These are phyloP conservation scores for Austrofundulus limnaeus DNA, from an alignment of 2,113 vertebrate genomes.

Conservation along the genomic window DNA sequence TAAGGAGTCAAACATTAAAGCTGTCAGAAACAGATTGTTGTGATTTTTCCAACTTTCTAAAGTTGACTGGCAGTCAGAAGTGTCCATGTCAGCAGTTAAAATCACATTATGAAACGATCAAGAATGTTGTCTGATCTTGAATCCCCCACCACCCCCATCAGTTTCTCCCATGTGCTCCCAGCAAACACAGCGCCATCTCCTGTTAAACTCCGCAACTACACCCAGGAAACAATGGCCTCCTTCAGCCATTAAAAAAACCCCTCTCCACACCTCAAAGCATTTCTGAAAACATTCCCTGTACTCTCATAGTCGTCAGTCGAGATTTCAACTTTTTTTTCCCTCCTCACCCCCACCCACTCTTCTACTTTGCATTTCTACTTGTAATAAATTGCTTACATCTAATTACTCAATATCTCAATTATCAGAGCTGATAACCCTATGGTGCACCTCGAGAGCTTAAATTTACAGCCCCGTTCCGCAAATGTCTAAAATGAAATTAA, in stretches of 20 bases:
- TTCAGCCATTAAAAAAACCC: not conserved
- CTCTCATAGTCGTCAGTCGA: slow-evolving; percentile 20
- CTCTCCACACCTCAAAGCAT: not conserved
- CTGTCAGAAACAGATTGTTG: not conserved
- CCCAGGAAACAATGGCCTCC: slow-evolving; percentile 21
- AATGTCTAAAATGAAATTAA: slow-evolving; percentile 78
- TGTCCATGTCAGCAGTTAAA: slow-evolving; percentile 23
- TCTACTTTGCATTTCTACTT: slow-evolving; percentile 52
- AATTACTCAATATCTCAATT: slow-evolving; percentile 74
- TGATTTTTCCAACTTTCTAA: not conserved
- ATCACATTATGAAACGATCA: slow-evolving; percentile 31
- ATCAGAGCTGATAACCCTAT: slow-evolving; percentile 59
- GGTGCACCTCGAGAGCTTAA: slow-evolving; percentile 53
- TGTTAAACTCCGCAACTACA: slow-evolving; percentile 51
- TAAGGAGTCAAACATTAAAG: slow-evolving; percentile 3
- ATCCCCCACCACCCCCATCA: slow-evolving; percentile 14
- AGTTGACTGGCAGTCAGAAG: not conserved
- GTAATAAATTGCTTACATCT: slow-evolving; percentile 64
- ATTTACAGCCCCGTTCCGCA: slow-evolving; percentile 73
- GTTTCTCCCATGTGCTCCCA: slow-evolving; percentile 32
- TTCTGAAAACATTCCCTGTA: slow-evolving; percentile 16
- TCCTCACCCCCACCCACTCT: not conserved
- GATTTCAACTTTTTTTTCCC: slow-evolving; percentile 17
- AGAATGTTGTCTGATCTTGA: slow-evolving; percentile 36
- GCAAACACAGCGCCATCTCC: slow-evolving; percentile 74